Base-by-base conservation (phyloP, 2,888 invertebrate species). In the Laspeyria flexula region DNA sequence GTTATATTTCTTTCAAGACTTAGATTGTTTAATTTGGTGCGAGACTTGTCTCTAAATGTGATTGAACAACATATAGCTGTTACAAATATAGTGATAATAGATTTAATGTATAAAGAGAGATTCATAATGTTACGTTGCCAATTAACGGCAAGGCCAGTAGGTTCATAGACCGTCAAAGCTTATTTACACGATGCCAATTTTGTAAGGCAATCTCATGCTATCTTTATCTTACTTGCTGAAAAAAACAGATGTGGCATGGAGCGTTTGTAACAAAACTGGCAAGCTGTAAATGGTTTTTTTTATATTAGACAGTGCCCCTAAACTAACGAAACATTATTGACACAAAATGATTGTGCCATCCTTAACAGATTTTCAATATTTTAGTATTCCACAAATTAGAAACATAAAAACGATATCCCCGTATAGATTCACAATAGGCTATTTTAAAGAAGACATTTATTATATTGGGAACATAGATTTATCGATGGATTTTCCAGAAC, bases 301-400 rank as follows among this genome's bases (percentile, higher is more conserved):
- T 55, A 61, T 41, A 39, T 68, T 69, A 70, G 60, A 70, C 60
- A 66, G 55, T 65, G 70, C 64, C 60, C 53, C 65, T 63, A 60
- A 7, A 68, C 62, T 68, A 69, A 70, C 55, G 12, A 30, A 31
- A 31, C 9, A 31, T 13, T 31, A 72, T 75, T 72, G 81, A 86
- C 85, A 86, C 83, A 81, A 77, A 61, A 73, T 71, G 72, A 79
- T 82, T 81, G 88, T 88, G 88, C 88, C 88, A 88, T 87, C 78
- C 67, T 65, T 68, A 75, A 71, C 72, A 73, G 60, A 68, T 60
- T 65, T 63, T 69, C 55, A 56, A 67, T 66, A 67, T 59, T 65
- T 70, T 58, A 59, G 38, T 66, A 70, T 63, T 59, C 55, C 55
- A 70, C 51, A 63, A 53, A 54, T 58, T 43, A 39, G 33, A 43